These are phyloP conservation scores for Hypomesus transpacificus DNA, from an alignment of 2,113 vertebrate species.

Conservation along the genomic window DNA sequence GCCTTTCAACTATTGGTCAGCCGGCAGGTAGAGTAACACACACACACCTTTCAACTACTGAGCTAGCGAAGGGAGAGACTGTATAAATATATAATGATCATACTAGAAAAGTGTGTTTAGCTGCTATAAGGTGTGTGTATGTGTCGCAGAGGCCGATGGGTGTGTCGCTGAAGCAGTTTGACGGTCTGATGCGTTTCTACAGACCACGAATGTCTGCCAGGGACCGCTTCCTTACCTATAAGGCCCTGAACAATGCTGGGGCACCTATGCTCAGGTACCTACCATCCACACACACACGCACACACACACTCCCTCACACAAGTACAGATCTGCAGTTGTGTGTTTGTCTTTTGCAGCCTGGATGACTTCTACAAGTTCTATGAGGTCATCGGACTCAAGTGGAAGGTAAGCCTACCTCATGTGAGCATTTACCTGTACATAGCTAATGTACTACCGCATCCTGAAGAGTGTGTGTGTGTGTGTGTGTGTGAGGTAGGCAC, in stretches of 20 bases:
- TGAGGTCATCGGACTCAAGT: constrained; percentile 92
- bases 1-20: constrained; percentile 86
- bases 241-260: constrained; percentile 85
- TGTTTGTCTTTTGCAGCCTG: constrained; percentile 72
- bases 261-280: constrained; percentile 82
- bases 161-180: constrained; percentile 90
- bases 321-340: not conserved
- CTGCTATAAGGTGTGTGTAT: not conserved
- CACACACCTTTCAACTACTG: not conserved
- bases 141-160: constrained; percentile 79
- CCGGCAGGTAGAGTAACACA: constrained; percentile 74
- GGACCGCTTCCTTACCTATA: constrained; percentile 92
- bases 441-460: not conserved
- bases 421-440: not conserved
- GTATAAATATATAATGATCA: not conserved
- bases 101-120: not conserved
- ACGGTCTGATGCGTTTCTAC: constrained; percentile 93
- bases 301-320: not conserved
- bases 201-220: constrained; percentile 85
- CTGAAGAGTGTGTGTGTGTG: not conserved
- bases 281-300: not conserved
- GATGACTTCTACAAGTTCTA: constrained; percentile 96
- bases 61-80: too few species aligned
- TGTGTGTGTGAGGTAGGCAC: constrained; percentile 65
- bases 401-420: constrained; percentile 79